Base-by-base conservation (phyloP, 2,888 invertebrate species). In the Dryobota labecula region DNA sequence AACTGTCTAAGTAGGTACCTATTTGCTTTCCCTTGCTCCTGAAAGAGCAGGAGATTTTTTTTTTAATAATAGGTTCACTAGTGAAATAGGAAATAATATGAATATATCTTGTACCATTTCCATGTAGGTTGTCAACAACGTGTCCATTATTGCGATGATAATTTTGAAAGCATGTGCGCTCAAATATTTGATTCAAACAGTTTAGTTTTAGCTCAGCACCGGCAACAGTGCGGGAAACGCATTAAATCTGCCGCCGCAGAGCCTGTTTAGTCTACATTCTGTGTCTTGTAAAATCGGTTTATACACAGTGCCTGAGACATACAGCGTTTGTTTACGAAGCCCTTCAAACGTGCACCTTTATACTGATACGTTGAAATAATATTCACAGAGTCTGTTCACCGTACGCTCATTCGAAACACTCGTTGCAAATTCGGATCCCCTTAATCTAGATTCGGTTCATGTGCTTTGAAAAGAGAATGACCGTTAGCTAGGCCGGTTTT, bases 181-280 rank as follows among this genome's bases (percentile, higher is more conserved):
- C 64, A 71, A 74, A 71, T 80, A 82, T 78, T 78, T 66, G 77
- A 64, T 67, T 63, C 70, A 76, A 80, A 84, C 80, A 79, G 64
- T 72, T 72, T 74, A 45, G 63, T 72, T 78, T 83, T 72, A 78
- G 80, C 79, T 61, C 64, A 67, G 61, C 66, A 56, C 66, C 73
- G 76, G 60, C 74, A 77, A 63, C 78, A 73, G 70, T 71, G 64
- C 80, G 76, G 80, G 76, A 83, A 91, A 91, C 85, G 89, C 91
- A 89, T 92, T 91, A 92, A 90, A 88, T 88, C 85, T 84, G 88
- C 87, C 88, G 84, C 89, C 86, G 43, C 73, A 66, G 72, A 72
- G 67, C 88, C 89, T 93, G 94, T 94, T 94, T 93, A 94, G 93
- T 94, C 92, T 94, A 88, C 90, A 79, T 85, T 87, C 81, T 87